Base-by-base conservation (phyloP, 2,888 invertebrate genomes). In the Drosophila demipolita region DNA sequence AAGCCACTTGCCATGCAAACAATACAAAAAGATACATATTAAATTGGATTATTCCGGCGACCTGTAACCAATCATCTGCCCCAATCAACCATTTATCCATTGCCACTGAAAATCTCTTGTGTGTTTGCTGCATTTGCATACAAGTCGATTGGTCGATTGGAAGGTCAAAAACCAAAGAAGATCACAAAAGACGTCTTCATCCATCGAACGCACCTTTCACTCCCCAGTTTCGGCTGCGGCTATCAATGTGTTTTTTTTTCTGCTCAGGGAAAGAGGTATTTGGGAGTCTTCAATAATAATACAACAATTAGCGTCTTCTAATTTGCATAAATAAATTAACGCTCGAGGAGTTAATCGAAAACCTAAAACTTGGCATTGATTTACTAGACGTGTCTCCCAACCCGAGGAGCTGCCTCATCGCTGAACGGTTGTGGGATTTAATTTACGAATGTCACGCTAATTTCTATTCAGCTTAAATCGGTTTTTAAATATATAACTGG, bases 281-380 rank as follows among this genome's bases (percentile, higher is more conserved):
- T 45, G 45, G 45, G 23, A 45, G 48, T 61, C 60, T 70, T 42
- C 17, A 50, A 54, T 29, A 50, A 54, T 29, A n/a, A 32, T 26
- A 45, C 45, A 72, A 59, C n/a, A 33, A 69, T 67, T 58, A 70
- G 8, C 59, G 58, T 40, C 62, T 64, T 35, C 65, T 66, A 33
- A 82, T 79, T 79, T 78, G 79, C 79, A 79, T 82, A 23, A 1
- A 23, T 23, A 64, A 65, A 40, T 61, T 26, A 42, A 52, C 48
- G 64, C 48, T 61, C 58, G 62, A 64, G 49, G 76, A 75, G 80
- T 26, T 74, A 55, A 49, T 58, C 52, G 45, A 60, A 59, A 74
- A 57, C 87, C 87, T 89, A 83, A 81, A 83, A 83, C 83, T 89
- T 89, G 83, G 73, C 83, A 83, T 83, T 83, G 83, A 78, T 78